Evolutionary conservation across 2,797 vertebrate genomes (phyloP).

Genomic region (Pipistrellus pipistrellus): DNA sequence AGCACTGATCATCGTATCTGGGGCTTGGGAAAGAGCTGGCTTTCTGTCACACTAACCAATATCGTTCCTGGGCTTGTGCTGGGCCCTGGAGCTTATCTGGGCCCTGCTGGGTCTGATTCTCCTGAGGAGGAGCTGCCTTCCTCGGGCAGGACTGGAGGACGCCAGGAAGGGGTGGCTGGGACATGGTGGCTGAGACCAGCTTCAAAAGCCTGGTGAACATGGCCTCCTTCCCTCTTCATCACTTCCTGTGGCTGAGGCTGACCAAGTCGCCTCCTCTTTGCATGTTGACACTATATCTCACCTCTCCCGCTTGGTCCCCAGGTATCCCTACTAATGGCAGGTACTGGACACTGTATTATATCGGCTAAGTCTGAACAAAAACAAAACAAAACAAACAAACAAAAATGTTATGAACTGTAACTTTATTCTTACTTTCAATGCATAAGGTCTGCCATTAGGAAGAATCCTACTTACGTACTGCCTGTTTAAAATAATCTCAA

Average conservation of each 20-base stretch:
- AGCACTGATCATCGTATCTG: not conserved
- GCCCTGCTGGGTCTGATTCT: not conserved
- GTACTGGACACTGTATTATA: not conserved
- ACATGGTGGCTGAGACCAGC: not conserved
- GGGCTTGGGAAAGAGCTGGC: not conserved
- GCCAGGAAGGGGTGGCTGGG: not conserved
- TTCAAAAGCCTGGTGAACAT: not conserved
- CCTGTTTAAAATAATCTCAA: not conserved
- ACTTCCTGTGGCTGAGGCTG: not conserved
- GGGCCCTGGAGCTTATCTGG: not conserved
- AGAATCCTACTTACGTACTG: not conserved
- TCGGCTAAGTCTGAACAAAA: not conserved
- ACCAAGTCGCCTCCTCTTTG: not conserved
- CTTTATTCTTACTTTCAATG: not conserved
- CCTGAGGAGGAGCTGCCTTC: not conserved
- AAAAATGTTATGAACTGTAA: not conserved
- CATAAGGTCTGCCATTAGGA: not conserved
- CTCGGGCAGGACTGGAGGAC: not conserved
- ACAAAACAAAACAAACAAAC: not conserved
- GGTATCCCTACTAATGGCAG: not conserved
- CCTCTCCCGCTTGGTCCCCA: not conserved
- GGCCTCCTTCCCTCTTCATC: not conserved
- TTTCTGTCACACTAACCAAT: not conserved
- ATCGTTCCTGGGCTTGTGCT: not conserved
- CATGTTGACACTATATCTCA: not conserved